Evolutionary conservation across 2,888 invertebrate genomes (phyloP), one percentile per base, ranked within the genome.

Genomic region (Seira sanloemensis): DNA sequence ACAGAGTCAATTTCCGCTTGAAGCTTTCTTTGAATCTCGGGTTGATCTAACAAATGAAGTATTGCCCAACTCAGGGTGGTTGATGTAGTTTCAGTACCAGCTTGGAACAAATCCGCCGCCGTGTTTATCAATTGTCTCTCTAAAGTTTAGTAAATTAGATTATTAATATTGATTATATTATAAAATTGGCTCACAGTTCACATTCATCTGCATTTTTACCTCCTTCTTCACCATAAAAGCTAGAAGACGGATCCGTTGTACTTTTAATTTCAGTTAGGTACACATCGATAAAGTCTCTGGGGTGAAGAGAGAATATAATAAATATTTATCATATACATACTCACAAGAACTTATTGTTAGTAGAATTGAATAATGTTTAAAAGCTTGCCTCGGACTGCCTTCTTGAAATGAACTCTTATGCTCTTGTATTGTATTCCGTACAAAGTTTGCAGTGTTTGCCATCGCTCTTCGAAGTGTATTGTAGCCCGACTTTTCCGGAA

Each of bases 231-330:
- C 78, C 85, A 82, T 69, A 71, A 82, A 85, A 85, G 12, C 68
- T 78, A 2, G 83, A 86, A 1, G 25, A 1, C 0, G 78, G 19
- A n/a, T 83, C 79, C 0, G 50, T 79, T 2, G 85, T 82, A 4
- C 69, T 37, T n/a, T 69, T 68, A 0, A 82, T 85, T 71, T 85
- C 78, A 0, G 68, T 81, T 1, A 85, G 16, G 46, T 82, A 82
- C 1, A 78, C 78, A 23, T 85, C 82, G 24, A 78, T 85, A 46
- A 85, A 85, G 54, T 85, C 85, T 19, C 82, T 85, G 23, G 0
- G 50, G 58, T 62, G 21, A 21, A n/a, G 16, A 50, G n/a, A 50
- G 2, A 2, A 50, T 50, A 7, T 50, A n/a, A n/a, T n/a, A n/a
- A n/a, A n/a, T n/a, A n/a, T n/a, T n/a, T n/a, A n/a, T n/a, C n/a